Percentiles rank a stretch among this genome's conserved stretches.
Evolutionary conservation across 2,113 vertebrate genomes (phyloP).

Genomic region (Prinia subflava): DNA sequence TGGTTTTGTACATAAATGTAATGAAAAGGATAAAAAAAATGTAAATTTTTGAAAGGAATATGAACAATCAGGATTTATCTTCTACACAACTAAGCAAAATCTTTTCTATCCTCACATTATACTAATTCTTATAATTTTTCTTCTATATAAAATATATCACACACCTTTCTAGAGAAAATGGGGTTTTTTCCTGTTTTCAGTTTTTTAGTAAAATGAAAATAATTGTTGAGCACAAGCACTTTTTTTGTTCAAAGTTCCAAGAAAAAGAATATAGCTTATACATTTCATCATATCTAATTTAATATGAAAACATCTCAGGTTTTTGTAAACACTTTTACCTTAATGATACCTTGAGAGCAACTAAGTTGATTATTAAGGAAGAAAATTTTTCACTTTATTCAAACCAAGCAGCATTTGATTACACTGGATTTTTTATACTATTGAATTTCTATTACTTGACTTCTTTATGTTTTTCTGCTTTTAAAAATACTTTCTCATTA

Average conservation of each 20-base stretch:
- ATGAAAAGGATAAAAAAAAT: neutral
- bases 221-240: neutral
- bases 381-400: neutral
- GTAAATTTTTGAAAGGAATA: neutral
- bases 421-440: neutral
- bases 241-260: neutral
- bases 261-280: neutral
- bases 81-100: neutral
- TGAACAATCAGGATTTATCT: neutral
- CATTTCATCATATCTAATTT: neutral
- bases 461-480: neutral
- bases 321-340: neutral
- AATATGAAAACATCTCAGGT: neutral
- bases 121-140: neutral
- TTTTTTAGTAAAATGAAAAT: neutral
- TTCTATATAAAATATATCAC: neutral
- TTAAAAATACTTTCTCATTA: neutral
- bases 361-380: neutral
- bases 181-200: accelerated
- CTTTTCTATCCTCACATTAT: neutral
- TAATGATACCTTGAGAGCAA: neutral
- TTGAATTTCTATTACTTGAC: neutral
- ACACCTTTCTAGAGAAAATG: neutral
- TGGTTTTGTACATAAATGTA: neutral
- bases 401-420: neutral